Base-by-base conservation (phyloP, 2,888 invertebrate species). In the Agrotis exclamationis region DNA sequence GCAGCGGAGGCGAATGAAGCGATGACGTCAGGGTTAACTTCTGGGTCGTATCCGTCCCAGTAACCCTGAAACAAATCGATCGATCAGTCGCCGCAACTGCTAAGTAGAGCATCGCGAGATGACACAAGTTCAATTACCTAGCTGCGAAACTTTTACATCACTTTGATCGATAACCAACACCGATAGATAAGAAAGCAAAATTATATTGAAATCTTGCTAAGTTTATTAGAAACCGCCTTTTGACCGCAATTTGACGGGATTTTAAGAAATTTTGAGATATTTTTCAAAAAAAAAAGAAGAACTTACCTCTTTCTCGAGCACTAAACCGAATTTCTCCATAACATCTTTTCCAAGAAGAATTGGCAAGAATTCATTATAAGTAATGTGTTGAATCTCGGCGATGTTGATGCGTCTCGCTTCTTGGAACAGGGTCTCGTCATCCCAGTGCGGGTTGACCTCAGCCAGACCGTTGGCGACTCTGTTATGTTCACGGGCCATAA, bases 401-500 rank as follows among this genome's bases (percentile, higher is more conserved):
- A 99, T 98, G 84, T 97, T 98, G 86, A 99, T 98, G 65, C 98
- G 97, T 79, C 99, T 96, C 0, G 98, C 96, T 95, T 99, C 99
- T 95, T 99, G 99, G 96, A 98, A 99, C 0, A 99, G 93, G 0
- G 98, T 99, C 94, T 99, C 99, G 87, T 99, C 99, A 88, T 99
- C 98, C 99, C 99, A 99, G 91, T 98, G 98, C 0, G 98, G 98
- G 94, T 99, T 99, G 7, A 99, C 97, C 63, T 97, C 97, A 0
- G 97, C 97, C 51, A 99, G 93, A 9, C 96, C 97, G 64, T 97
- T 97, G 0, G 99, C 99, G 0, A 98, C 94, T 73, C 98, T 96
- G 93, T 99, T 99, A 92, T 99, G 99, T 90, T 99, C 98, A 72
- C 99, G 96, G 0, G 99, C 98, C 98, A 98, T 97, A 48, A 99